phyloP scores from a whole-genome alignment of 2,113 vertebrate genomes.

The Arothron firmamentum region DNA sequence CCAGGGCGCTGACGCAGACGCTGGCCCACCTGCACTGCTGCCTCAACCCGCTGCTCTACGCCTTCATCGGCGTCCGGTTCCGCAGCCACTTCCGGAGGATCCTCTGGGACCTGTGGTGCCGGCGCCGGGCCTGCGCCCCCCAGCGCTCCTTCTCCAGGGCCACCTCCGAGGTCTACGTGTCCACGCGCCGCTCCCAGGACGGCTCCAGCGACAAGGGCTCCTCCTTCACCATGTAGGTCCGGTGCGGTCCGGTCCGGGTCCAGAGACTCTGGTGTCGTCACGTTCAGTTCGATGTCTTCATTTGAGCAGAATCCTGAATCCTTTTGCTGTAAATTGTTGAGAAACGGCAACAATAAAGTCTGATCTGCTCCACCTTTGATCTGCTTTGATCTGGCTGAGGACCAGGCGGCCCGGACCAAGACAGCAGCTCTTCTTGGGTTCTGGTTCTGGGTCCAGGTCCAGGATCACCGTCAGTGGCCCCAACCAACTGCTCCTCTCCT shows the following conservation, averaged over 20 bases:
- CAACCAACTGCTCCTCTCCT: no score
- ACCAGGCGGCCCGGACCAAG: no score
- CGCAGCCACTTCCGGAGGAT: constrained; percentile 84
- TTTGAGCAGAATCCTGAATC: no score
- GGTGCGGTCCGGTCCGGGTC: not conserved
- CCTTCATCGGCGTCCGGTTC: constrained; percentile 88
- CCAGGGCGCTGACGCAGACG: constrained; percentile 64
- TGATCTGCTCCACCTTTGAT: no score
- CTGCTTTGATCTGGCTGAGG: no score
- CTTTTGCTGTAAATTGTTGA: no score
- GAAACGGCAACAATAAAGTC: no score
- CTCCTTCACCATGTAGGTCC: constrained; percentile 81
- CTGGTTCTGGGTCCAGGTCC: constrained; percentile 78
- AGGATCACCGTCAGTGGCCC: no score
- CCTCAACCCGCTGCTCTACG: constrained; percentile 90
- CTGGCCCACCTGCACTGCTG: constrained; percentile 91
- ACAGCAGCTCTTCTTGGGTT: constrained; percentile 83
- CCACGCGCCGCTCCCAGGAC: constrained; percentile 77
- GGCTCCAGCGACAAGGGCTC: constrained; percentile 68
- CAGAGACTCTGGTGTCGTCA: not conserved
- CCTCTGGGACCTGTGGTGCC: constrained; percentile 77
- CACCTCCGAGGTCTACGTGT: constrained; percentile 71
- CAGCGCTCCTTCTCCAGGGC: constrained; percentile 61
- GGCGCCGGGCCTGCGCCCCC: constrained; percentile 57
- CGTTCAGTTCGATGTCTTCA: no score